Evolutionary conservation across 2,113 vertebrate species (phyloP), one percentile per base, ranked within the genome.

Genomic region (Origma solitaria): DNA sequence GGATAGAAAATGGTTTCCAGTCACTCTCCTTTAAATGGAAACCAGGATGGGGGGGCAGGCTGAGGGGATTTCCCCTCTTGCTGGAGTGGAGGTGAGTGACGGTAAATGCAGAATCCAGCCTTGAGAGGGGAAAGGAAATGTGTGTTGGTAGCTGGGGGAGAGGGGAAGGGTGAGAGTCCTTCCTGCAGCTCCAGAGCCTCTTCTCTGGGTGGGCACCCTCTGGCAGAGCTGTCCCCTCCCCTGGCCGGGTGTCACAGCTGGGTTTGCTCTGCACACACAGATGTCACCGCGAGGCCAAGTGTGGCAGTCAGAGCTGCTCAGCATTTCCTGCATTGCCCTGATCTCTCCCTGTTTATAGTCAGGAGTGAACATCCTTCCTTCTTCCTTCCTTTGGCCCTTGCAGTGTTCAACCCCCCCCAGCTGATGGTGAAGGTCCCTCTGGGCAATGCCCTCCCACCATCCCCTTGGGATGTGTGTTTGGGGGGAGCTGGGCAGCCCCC

Each of bases 1-100:
- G 82, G 70, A 37, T 30, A 89, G 79, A 87, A 96, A 94, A 96
- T 95, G 94, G 92, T 90, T 96, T 94, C 97, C 82, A 88, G 91
- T 93, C 1, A 0, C 25, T 85, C 16, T 85, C 16, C 44, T 86
- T 94, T 72, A 87, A 90, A 90, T 92, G 90, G 88, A 88, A 96
- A 86, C 51, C 71, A 13, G 90, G 91, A n/a, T 60, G 16, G 9
- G 27, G 19, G 44, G 30, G 12, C 18, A 38, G 82, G 75, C 27
- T n/a, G 64, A 71, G 58, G 60, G 45, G 58, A 42, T 66, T 66
- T 56, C 24, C 69, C 35, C 56, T 44, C 31, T 16, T 33, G 49
- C 87, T 24, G n/a, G 21, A 49, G 58, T 27, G 53, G 10, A 37
- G 79, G 62, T 42, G 49, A 69, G 9, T 3, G 7, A 22, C 31